These are phyloP conservation scores for Arrhopalites spinosus DNA, from an alignment of 2,888 invertebrate species.

Conservation along the genomic window DNA sequence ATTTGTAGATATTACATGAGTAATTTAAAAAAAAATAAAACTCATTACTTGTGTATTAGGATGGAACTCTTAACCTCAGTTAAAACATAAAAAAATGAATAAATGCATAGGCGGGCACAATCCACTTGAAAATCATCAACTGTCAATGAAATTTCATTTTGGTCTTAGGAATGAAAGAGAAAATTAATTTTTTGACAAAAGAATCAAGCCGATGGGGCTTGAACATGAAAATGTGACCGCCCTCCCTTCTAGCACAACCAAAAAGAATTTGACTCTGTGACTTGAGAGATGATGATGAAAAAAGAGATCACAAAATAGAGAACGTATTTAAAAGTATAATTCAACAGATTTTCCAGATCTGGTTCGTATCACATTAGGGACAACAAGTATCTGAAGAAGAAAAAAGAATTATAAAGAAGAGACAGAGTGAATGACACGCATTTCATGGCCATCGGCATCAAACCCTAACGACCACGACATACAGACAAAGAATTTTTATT, in stretches of 20 bases:
- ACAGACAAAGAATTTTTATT: background rate
- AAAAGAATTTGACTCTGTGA: background rate
- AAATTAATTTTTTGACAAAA: constrained; percentile 19
- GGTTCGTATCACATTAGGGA: constrained; percentile 17
- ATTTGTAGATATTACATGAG: background rate
- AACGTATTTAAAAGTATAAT: background rate
- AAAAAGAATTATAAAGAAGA: background rate
- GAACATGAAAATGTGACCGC: background rate
- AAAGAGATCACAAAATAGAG: no score
- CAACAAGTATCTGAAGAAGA: background rate
- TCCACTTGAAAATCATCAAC: background rate
- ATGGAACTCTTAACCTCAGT: background rate
- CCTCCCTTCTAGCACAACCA: background rate
- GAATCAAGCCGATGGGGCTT: constrained; percentile 5
- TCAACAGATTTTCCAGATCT: constrained; percentile 3
- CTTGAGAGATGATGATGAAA: background rate
- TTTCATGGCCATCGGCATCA: background rate
- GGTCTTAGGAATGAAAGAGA: constrained; percentile 12
- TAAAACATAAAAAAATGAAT: background rate
- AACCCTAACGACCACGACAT: background rate
- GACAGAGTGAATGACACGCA: background rate
- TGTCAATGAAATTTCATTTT: constrained; percentile 1
- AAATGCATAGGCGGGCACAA: constrained; percentile 6
- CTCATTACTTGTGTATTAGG: constrained; percentile 1
- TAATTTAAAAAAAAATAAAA: background rate